Evolutionary conservation across 2,888 invertebrate species (phyloP), one percentile per base, ranked within the genome.

Genomic region (Eurytoma adleriae): DNA sequence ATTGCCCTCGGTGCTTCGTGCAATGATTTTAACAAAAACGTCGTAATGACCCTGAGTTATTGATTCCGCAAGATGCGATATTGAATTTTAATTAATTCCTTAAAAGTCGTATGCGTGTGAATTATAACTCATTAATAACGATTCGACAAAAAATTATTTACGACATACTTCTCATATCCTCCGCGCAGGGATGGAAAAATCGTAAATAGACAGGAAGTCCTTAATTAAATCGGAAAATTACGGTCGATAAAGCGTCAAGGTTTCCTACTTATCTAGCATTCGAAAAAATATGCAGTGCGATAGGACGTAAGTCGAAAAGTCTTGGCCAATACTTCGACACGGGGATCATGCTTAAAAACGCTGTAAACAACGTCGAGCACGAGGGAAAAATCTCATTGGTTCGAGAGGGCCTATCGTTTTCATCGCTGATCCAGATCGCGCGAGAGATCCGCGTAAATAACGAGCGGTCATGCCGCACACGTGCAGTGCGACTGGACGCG

Each of bases 401-500:
- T 50, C 54, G n/a, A n/a, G n/a, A n/a, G 14, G 67, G 27, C 67
- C 52, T 78, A 78, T 75, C 75, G 40, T 59, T 75, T 64, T 71
- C 71, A 74, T 71, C 70, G 67, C 67, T 71, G 79, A 76, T 80
- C 75, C 79, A 76, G 79, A 80, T 80, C 75, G 75, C 61, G 66
- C 66, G 59, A 70, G 59, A 57, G 70, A 79, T 75, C 30, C 52
- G 59, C 71, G 70, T 54, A 66, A 75, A 71, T 75, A 69, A 79
- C 27, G 67, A 73, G 56, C 70, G 59, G n/a, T 10, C 52, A 52
- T 12, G 27, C 10, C 68, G 16, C 64, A 16, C 30, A 18, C 30
- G 50, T n/a, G 69, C 52, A 68, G 3, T 14, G 18, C 68, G 24
- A 20, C 71, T 20, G 16, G 3, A 5, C n/a, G 16, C 27, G 2